Evolutionary conservation across 1,140 invertebrate genomes (phyloP), one percentile per base, ranked within the genome.

Genomic region (Meloidogyne chitwoodi): DNA sequence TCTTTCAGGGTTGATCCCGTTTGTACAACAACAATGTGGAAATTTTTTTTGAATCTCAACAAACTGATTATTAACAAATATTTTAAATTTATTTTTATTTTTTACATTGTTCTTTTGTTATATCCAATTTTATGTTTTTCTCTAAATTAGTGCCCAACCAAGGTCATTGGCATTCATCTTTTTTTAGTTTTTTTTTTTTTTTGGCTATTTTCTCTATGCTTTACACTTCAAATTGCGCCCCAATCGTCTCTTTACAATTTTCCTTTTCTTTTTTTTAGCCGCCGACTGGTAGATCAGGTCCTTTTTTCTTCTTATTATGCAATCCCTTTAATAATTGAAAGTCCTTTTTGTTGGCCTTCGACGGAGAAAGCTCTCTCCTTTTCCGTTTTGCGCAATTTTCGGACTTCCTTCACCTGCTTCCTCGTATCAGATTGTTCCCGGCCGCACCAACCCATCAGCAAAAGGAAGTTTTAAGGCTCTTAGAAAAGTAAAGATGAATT

Each of bases 341-440:
- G 69, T 71, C 69, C n/a, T 22, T 22, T 56, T 22, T 26, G 27
- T 22, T 34, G 48, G 56, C 34, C 27, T 73, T 34, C 16, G 10
- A 34, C 48, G 24, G n/a, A 61, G 31, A 22, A 61, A 27, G 12
- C 56, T 11, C 66, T 24, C 22, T 26, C 22, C 16, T 68, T 29
- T 56, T 56, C 48, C 71, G 71, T 31, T n/a, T 73, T 73, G 71
- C 71, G 71, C 71, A 73, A 73, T 73, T 70, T 73, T 73, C 48
- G 56, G 56, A 44, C 71, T 73, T 63, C 22, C 22, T 26, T 67
- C 16, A 63, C 56, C 56, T 26, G 48, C 38, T 31, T 70, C 19
- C 5, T 44, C 68, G 71, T 73, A 73, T 73, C 71, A 56, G 71
- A 73, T 73, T 48, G 71, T 73, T 73, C 71, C 71, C 71, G 56